These are phyloP conservation scores for Holacanthella duospinosa DNA, from an alignment of 2,888 invertebrate species.

Conservation along the genomic window DNA sequence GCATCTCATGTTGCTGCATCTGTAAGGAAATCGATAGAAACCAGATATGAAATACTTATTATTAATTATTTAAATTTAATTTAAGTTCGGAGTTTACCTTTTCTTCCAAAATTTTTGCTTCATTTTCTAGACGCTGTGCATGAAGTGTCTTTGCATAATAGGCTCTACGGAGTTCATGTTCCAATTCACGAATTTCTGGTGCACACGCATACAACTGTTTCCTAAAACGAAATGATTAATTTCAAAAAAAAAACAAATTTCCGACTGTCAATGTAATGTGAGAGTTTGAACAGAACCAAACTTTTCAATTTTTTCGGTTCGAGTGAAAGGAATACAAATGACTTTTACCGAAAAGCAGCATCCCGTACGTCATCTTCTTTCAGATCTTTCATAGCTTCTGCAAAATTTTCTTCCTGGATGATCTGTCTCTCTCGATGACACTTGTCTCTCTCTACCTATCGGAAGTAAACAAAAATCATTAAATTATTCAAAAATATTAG, in stretches of 20 bases:
- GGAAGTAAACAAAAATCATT: background rate
- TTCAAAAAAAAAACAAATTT: background rate
- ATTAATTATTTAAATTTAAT: background rate
- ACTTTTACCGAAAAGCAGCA: constrained; percentile 28
- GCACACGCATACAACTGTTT: constrained; percentile 53
- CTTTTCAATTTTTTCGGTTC: too few relatives aligned
- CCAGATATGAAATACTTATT: background rate
- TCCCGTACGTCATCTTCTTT: constrained; percentile 33
- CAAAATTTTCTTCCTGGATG: constrained; percentile 28
- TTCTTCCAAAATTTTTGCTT: constrained; percentile 50
- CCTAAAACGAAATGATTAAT: constrained; percentile 39
- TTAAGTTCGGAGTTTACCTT: constrained; percentile 42
- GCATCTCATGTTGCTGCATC: constrained; percentile 42
- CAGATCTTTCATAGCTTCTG: constrained; percentile 24
- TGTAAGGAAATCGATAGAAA: constrained; percentile 8
- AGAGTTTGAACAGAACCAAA: background rate
- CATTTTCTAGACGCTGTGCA: constrained; percentile 54
- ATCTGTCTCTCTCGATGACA: constrained; percentile 18
- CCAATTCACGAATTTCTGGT: constrained; percentile 53
- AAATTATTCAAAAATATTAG: too few relatives aligned
- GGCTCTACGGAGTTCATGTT: constrained; percentile 56
- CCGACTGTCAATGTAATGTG: too few relatives aligned
- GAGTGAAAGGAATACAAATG: too few relatives aligned
- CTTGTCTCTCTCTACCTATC: constrained; percentile 24
- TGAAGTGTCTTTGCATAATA: constrained; percentile 59